phyloP scores from a whole-genome alignment of 2,113 vertebrate species.

The Mastomys coucha region DNA sequence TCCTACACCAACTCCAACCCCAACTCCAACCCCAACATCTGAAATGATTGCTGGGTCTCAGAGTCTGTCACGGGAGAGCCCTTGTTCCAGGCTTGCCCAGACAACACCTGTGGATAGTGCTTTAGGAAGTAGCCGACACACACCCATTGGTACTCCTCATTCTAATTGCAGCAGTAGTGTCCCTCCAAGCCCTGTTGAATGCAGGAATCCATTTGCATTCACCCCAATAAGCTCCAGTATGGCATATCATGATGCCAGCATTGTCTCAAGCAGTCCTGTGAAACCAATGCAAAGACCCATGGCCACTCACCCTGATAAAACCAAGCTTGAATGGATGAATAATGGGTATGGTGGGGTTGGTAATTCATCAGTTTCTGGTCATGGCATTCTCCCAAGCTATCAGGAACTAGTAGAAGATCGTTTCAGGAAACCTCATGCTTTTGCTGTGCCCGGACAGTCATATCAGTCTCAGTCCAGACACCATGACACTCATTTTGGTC shows the following conservation, averaged over 20 bases:
- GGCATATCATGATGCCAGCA: slow-evolving; percentile 95
- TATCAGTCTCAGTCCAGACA: slow-evolving; percentile 94
- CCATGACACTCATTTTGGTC: slow-evolving; percentile 94
- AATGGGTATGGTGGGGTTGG: slow-evolving; percentile 91
- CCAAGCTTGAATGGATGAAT: slow-evolving; percentile 99
- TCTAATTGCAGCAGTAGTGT: slow-evolving; percentile 98
- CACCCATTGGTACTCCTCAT: slow-evolving; percentile 95
- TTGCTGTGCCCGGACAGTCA: slow-evolving; percentile 95
- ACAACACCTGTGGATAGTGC: slow-evolving; percentile 96
- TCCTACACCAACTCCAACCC: slow-evolving; percentile 93
- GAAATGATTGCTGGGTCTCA: slow-evolving; percentile 94
- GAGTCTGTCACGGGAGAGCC: slow-evolving; percentile 93
- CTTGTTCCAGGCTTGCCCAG: slow-evolving; percentile 92
- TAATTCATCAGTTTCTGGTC: slow-evolving; percentile 88
- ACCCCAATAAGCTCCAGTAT: slow-evolving; percentile 98
- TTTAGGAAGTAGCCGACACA: slow-evolving; percentile 96
- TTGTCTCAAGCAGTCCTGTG: slow-evolving; percentile 96
- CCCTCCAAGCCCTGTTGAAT: slow-evolving; percentile 97
- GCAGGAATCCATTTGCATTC: slow-evolving; percentile 98
- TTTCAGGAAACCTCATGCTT: slow-evolving; percentile 98
- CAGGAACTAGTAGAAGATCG: slow-evolving; percentile 97
- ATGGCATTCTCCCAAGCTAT: slow-evolving; percentile 94
- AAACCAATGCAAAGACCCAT: slow-evolving; percentile 99
- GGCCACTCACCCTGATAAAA: slow-evolving; percentile 98
- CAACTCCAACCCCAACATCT: slow-evolving; percentile 93